These are phyloP conservation scores for Tachina lurida DNA, from an alignment of 2,888 invertebrate species.

Conservation along the genomic window DNA sequence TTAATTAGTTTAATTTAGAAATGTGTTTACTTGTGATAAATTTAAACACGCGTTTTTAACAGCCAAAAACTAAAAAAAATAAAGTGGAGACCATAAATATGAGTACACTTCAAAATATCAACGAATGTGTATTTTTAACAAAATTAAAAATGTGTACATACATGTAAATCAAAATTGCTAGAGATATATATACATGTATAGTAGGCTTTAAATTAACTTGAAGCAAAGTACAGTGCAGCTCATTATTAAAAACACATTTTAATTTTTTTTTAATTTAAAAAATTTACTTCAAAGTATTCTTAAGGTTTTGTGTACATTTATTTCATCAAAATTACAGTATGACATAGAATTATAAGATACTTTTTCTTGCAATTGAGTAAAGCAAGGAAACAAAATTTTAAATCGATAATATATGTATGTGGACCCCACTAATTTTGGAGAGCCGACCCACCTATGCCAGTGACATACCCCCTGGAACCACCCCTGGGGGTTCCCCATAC, in stretches of 20 bases:
- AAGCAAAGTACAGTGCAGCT: not conserved
- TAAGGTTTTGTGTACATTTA: not conserved
- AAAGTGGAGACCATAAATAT: slow-evolving; percentile 6
- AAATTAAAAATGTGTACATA: no score
- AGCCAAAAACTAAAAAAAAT: not conserved
- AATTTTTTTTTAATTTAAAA: not conserved
- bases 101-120: not conserved
- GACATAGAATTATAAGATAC: no score
- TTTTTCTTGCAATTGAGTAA: no score
- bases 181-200: not conserved
- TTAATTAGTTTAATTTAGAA: slow-evolving; percentile 21
- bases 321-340: no score
- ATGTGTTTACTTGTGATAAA: not conserved
- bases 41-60: not conserved
- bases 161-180: not conserved
- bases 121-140: not conserved
- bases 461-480: no score
- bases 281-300: not conserved
- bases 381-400: no score
- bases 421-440: no score
- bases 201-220: not conserved
- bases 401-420: no score
- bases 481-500: no score
- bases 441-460: no score
- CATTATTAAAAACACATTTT: not conserved